phyloP scores from a whole-genome alignment of 2,113 vertebrate species.

The Silurus meridionalis region DNA sequence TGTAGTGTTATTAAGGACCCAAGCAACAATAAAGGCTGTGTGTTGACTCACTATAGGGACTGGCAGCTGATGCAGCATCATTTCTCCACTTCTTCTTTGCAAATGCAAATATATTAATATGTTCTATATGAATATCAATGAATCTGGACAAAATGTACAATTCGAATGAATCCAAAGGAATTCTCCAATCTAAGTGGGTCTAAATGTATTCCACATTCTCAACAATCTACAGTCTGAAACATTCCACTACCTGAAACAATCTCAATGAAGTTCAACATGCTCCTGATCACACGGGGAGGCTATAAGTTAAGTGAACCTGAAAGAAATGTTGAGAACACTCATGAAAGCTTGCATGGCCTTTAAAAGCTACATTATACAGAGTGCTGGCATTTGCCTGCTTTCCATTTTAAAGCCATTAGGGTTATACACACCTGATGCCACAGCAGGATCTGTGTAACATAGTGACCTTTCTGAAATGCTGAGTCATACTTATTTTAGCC shows the following conservation, averaged over 20 bases:
- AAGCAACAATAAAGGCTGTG: neutral
- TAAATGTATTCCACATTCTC: neutral
- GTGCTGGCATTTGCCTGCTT: slow-evolving; percentile 34
- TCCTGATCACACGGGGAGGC: neutral
- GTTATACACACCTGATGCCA: slow-evolving; percentile 43
- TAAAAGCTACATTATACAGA: slow-evolving; percentile 24
- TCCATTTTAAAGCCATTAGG: slow-evolving; percentile 46
- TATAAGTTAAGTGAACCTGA: neutral
- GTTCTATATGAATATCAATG: neutral
- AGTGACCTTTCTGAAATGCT: slow-evolving; percentile 16
- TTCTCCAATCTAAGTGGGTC: neutral
- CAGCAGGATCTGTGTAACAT: slow-evolving; percentile 32
- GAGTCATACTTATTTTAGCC: neutral
- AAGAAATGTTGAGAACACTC: slow-evolving; percentile 3
- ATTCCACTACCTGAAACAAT: neutral
- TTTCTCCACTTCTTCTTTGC: neutral
- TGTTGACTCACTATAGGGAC: neutral
- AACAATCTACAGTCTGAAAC: neutral
- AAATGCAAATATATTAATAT: neutral
- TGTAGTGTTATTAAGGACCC: neutral
- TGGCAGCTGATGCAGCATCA: neutral
- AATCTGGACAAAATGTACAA: neutral
- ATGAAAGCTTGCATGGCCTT: slow-evolving; percentile 25
- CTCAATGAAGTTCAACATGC: neutral
- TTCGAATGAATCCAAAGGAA: neutral